Evolutionary conservation across 2,113 vertebrate species (phyloP).

Genomic region (Rallus limicola): DNA sequence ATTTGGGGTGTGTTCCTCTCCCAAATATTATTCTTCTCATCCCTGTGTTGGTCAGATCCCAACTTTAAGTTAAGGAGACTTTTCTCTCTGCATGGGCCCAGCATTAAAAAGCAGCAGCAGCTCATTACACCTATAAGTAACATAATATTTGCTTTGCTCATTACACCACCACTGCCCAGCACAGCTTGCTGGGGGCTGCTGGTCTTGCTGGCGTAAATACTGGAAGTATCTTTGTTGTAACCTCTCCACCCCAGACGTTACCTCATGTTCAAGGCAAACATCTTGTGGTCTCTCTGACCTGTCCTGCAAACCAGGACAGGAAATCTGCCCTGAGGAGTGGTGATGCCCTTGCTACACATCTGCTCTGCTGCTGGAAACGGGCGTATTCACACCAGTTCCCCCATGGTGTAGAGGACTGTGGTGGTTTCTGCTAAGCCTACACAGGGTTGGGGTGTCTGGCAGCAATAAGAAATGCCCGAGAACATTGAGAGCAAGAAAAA

Average conservation of each 20-base stretch:
- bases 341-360: not conserved
- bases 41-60: not conserved
- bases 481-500: not conserved
- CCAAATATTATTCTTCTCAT: slow-evolving; percentile 37
- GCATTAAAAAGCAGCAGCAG: not conserved
- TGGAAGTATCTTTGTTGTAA: not conserved
- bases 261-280: not conserved
- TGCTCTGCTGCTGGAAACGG: not conserved
- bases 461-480: not conserved
- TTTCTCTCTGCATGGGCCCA: not conserved
- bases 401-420: fast-evolving
- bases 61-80: slow-evolving; percentile 6
- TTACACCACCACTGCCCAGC: not conserved
- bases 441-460: not conserved
- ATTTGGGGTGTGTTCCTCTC: not conserved
- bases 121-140: not conserved
- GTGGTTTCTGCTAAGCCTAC: not conserved
- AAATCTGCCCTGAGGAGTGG: not conserved
- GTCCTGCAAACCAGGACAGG: not conserved
- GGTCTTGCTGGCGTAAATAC: not conserved
- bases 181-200: slow-evolving; percentile 30
- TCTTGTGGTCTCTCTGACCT: not conserved
- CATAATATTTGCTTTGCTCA: slow-evolving; percentile 36
- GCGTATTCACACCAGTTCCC: fast-evolving
- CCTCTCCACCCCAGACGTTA: not conserved